Evolutionary conservation across 2,888 invertebrate genomes (phyloP), one percentile per base, ranked within the genome.

Genomic region (Meiosimyza decipiens): DNA sequence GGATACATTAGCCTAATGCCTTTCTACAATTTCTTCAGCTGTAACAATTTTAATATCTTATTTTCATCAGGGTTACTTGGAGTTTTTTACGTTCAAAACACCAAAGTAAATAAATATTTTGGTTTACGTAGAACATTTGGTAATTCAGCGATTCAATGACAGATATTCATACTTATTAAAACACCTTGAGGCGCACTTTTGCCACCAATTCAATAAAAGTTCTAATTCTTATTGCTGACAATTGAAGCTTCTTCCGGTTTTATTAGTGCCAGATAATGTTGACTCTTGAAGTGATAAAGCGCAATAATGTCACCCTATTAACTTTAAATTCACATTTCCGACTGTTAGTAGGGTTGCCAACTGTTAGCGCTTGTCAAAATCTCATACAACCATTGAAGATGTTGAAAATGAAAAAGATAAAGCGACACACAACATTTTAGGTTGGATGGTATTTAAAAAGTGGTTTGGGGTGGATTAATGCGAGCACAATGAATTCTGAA

Each of bases 281-380:
- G 82, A 83, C 83, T 82, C 77, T 74, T 75, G 78, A 81, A 80
- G 82, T 82, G 82, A 81, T 82, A 82, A 82, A 82, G 82, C 82
- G 82, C 82, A 81, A 82, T 82, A 82, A 80, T 83, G 82, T 82
- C 82, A 82, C 82, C 82, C 82, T 81, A 82, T 82, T 82, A 83
- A 82, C 79, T 77, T 70, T 68, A 72, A 73, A 70, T 57, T 73
- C 72, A 57, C 72, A 57, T 51, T 28, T 54, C 69, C 49, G 55
- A 13, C 50, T 13, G 28, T 13, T 13, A 28, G n/a, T 15, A 66
- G 71, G 40, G 71, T 71, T 71, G 28, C 68, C 71, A 71, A 55
- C 57, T 60, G 22, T 68, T 68, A 49, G n/a, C 55, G 67, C 47
- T 67, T 67, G 28, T 33, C 33, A 47, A 52, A 67, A 67, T 33